A percentile compares a stretch with the other conserved stretches of the same genome.
Evolutionary conservation across 2,113 vertebrate genomes (phyloP).

Genomic region (Paratilapia polleni): DNA sequence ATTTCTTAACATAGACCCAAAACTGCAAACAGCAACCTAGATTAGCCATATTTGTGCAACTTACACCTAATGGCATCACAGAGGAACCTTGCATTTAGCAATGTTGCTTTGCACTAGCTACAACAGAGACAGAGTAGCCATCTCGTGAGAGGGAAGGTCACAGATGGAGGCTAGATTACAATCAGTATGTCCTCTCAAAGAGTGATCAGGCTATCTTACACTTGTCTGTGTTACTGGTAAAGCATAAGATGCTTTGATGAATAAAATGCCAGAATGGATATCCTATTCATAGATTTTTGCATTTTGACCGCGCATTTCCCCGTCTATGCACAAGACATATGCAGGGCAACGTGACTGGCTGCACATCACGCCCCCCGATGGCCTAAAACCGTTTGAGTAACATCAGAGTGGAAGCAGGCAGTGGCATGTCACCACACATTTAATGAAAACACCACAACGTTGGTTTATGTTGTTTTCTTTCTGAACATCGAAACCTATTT

Average conservation of each 20-base stretch:
- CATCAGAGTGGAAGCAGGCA: not conserved
- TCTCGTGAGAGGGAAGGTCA: not conserved
- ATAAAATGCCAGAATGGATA: not conserved
- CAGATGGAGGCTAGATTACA: not conserved
- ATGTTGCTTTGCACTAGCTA: not conserved
- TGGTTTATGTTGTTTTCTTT: not conserved
- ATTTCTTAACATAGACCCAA: slow-evolving; percentile 2
- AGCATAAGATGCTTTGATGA: not conserved
- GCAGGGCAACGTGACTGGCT: slow-evolving; percentile 59
- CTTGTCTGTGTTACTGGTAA: rapidly evolving
- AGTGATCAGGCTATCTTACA: not conserved
- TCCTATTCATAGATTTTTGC: not conserved
- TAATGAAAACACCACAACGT: slow-evolving; percentile 30
- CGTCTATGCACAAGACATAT: not conserved
- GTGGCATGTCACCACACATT: not conserved
- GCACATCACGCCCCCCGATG: slow-evolving; percentile 48
- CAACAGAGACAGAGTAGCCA: not conserved
- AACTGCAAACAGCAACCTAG: not conserved
- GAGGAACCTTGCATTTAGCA: not conserved
- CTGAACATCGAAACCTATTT: not conserved
- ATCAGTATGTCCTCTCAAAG: not conserved
- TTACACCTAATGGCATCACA: not conserved
- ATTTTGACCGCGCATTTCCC: not conserved
- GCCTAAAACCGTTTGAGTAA: not conserved
- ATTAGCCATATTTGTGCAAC: slow-evolving; percentile 8